Percentiles rank a stretch among this genome's conserved stretches.
Conservation (phyloP, 2,113 vertebrate genomes). For the Brachirus orientalis region DNA sequence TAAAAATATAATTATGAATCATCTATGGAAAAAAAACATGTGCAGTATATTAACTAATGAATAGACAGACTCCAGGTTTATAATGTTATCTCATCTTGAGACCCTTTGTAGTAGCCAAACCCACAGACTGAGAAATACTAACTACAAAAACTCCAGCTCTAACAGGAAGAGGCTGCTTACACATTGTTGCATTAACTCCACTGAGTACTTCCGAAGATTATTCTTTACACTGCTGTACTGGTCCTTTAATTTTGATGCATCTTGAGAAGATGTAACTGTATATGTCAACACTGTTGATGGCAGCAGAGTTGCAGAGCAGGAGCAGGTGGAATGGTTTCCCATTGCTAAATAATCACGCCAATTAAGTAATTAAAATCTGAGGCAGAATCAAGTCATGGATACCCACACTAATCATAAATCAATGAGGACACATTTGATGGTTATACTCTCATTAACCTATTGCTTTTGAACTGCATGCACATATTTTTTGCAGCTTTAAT, state of each 20-base stretch:
- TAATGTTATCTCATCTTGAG: no score
- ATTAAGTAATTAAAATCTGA: constrained; percentile 79
- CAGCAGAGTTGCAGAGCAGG: constrained; percentile 39
- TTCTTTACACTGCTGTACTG: no score
- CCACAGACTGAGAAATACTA: background rate
- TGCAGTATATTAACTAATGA: no score
- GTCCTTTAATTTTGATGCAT: background rate
- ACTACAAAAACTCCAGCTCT: no score
- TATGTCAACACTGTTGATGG: constrained; percentile 6
- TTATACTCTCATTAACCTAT: constrained; percentile 62
- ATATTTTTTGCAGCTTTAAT: constrained; percentile 56
- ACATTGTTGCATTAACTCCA: background rate
- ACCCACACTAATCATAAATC: constrained; percentile 80
- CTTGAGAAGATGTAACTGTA: background rate
- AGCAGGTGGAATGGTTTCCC: constrained; percentile 79
- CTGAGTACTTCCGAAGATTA: no score
- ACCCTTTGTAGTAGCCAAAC: no score
- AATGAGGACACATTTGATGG: constrained; percentile 67
- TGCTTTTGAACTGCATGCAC: constrained; percentile 57
- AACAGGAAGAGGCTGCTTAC: no score
- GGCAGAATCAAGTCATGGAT: constrained; percentile 78
- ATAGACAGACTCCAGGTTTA: no score
- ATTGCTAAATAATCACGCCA: constrained; percentile 81
- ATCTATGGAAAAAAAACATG: no score
- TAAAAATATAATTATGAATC: no score